Evolutionary conservation across 2,797 vertebrate genomes (phyloP), one percentile per base, ranked within the genome.

Genomic region (Scarus forsteni): DNA sequence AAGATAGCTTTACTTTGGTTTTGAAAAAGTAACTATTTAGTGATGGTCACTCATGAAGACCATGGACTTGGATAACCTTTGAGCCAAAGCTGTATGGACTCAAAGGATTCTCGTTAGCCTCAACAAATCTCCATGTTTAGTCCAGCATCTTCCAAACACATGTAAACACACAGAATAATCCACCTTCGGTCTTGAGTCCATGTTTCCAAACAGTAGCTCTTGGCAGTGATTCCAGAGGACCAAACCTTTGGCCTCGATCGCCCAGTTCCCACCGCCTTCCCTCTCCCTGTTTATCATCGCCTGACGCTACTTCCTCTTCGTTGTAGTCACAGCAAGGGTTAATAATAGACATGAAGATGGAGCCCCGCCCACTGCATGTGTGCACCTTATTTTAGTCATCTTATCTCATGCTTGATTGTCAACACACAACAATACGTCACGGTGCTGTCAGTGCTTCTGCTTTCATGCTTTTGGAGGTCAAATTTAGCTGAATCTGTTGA

Each of bases 261-360:
- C 62, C 60, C 45, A 7, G 13, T 42, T 58, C 60, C 70, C 64
- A 62, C 57, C 60, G 10, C 54, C 42, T 52, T 48, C 53, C 1
- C 7, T 3, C 36, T 73, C 46, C 1, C 27, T 79, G 36, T 76
- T 84, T 78, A 60, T 43, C 46, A 40, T 51, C 7, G 2, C 53
- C 44, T 80, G 73, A 81, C 12, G 10, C 8, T 19, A 73, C 49
- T 81, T 85, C 83, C 85, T 80, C 66, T n/a, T 61, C 1, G 49
- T 13, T 16, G 11, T 8, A 57, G 72, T 69, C 68, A n/a, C 68
- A 77, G 77, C 48, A 1, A 44, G 4, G 10, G 57, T 12, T 70
- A 88, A 85, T 77, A 77, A 81, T 85, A 83, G 82, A 70, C 40
- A 59, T 60, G 49, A 35, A 12, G 9, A 1, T 15, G 49, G 14